Conservation (phyloP, 2,888 invertebrate genomes). For the Lasioglossum morio region DNA sequence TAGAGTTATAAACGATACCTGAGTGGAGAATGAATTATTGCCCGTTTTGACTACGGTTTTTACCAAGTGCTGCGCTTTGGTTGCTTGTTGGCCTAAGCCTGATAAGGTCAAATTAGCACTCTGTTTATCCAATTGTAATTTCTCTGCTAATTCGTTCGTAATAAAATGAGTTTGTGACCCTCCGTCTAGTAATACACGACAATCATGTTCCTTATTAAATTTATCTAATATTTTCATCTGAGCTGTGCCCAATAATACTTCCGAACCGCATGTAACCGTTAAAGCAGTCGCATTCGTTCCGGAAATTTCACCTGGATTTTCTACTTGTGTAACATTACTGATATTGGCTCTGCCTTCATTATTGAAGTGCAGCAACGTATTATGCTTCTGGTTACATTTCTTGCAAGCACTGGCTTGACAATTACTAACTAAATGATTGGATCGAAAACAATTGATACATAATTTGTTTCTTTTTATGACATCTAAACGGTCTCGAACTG, state of each 20-base stretch:
- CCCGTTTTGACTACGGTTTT: background rate
- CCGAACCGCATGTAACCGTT: background rate
- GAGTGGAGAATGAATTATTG: accelerated
- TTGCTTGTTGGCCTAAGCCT: background rate
- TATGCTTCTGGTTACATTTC: too few species aligned
- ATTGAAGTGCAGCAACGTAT: too few species aligned
- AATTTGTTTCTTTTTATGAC: too few species aligned
- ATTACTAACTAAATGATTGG: too few species aligned
- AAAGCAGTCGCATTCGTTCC: background rate
- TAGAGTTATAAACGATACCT: background rate
- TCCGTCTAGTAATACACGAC: background rate
- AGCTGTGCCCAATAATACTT: background rate
- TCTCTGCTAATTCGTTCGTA: background rate
- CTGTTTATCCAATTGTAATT: background rate
- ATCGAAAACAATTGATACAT: too few species aligned
- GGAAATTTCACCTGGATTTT: too few species aligned
- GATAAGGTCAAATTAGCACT: background rate
- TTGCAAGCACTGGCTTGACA: too few species aligned
- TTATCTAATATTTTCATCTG: background rate
- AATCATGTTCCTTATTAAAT: background rate
- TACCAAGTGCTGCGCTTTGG: background rate
- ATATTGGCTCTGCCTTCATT: too few species aligned
- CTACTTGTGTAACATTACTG: too few species aligned
- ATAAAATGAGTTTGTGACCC: background rate
- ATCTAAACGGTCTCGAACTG: too few species aligned